Conservation (phyloP, 2,888 invertebrate species). For the Cantharis rustica region DNA sequence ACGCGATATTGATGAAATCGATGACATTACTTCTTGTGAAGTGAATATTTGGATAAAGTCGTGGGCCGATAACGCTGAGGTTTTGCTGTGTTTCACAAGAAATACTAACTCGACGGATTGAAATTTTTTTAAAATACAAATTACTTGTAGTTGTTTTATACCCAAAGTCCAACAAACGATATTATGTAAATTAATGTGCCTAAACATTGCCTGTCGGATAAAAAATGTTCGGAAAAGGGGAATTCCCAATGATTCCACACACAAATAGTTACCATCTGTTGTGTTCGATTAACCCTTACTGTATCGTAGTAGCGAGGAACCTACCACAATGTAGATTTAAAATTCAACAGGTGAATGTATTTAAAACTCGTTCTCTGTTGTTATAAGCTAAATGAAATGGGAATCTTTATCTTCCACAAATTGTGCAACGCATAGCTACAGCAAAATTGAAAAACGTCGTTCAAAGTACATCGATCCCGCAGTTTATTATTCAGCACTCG, state of each 20-base stretch:
- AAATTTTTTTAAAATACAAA: no score
- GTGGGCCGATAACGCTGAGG: no score
- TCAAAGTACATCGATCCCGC: neutral
- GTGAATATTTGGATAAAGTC: no score
- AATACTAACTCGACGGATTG: no score
- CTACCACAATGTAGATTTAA: neutral
- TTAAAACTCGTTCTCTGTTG: neutral
- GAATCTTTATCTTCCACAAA: neutral
- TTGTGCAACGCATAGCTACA: neutral
- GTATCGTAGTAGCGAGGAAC: neutral
- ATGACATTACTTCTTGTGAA: no score
- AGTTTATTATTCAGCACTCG: constrained; percentile 12
- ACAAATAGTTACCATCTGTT: neutral
- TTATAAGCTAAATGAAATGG: neutral
- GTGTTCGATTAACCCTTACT: neutral
- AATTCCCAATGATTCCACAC: neutral
- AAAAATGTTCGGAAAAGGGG: neutral
- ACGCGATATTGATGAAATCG: no score
- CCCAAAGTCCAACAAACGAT: neutral
- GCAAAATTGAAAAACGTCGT: neutral
- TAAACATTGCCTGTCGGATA: neutral
- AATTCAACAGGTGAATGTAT: neutral
- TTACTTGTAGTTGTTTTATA: no score
- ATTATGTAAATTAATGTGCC: neutral
- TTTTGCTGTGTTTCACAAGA: no score